Base-by-base conservation (phyloP, 2,888 invertebrate genomes). In the Leptura quadrifasciata region DNA sequence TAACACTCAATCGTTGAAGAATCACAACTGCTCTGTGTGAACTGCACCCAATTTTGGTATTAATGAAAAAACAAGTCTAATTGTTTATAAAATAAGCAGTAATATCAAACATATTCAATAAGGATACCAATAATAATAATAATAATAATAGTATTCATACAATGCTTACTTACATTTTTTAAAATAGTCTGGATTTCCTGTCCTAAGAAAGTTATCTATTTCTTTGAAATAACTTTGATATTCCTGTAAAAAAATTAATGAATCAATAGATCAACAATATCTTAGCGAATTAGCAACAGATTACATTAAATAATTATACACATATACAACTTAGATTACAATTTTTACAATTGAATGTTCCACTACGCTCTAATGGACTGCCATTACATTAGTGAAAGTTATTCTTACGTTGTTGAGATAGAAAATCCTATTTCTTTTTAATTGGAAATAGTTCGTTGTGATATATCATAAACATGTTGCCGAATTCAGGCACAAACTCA, bases 191-290 rank as follows among this genome's bases (percentile, higher is more conserved):
- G 5, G 12, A 61, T 52, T 27, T 71, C 27, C 61, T 17, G 52
- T 61, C 12, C 24, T 31, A 1, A 71, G 27, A 31, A 71, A 71
- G 6, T 52, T 60, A 3, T 71, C 61, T 8, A 61, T 17, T 71
- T 60, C 71, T 47, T 61, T 71, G 12, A 71, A 71, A 47, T 52
- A 71, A 12, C 24, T 52, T n/a, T 27, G 18, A 61, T 52, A 61
- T 24, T 52, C 61, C 71, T 71, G 27, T 17, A 65, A 65, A 21
- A 47, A 52, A 65, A 52, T 20, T 0, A 15, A 60, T n/a, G 3
- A 5, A n/a, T n/a, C 2, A 15, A 47, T 47, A 39, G 2, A 39
- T 12, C 27, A 31, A 31, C 27, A 31, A 31, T 5, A n/a, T n/a
- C n/a, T n/a, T n/a, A n/a, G n/a, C n/a, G n/a, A n/a, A n/a, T n/a